Conservation (phyloP, 30 jellyfish, hydroid and myxozoan species). For the Haliclystus octoradiatus region DNA sequence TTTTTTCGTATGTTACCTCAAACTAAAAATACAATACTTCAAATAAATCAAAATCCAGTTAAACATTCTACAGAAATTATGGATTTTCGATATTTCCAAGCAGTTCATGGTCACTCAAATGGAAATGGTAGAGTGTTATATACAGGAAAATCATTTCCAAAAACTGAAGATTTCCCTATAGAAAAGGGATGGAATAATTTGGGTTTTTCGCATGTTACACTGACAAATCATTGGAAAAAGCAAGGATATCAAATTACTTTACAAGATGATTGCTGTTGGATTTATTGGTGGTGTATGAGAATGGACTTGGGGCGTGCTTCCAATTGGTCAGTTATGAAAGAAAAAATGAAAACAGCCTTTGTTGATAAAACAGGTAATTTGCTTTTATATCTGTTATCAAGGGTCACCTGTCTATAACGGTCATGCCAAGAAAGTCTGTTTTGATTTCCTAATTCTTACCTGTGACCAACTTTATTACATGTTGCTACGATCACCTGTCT, state of each 20-base stretch:
- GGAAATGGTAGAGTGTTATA: slow-evolving; percentile 70
- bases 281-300: slow-evolving; percentile 69
- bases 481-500: no score
- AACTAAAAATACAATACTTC: slow-evolving; percentile 54
- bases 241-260: slow-evolving; percentile 54
- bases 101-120: slow-evolving; percentile 91
- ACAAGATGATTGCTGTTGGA: slow-evolving; percentile 94
- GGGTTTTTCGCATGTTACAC: slow-evolving; percentile 28
- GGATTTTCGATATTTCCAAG: slow-evolving; percentile 69
- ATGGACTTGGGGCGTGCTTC: slow-evolving; percentile 66
- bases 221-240: slow-evolving; percentile 14
- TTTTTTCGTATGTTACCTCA: slow-evolving; percentile 70
- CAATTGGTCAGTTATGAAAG: slow-evolving; percentile 29
- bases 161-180: slow-evolving; percentile 22
- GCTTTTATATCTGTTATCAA: no score
- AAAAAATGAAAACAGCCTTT: slow-evolving; percentile 9
- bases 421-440: no score
- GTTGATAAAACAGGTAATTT: slow-evolving; percentile 61
- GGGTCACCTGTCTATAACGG: no score
- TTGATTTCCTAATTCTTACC: no score
- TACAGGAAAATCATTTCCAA: slow-evolving; percentile 71
- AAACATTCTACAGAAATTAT: slow-evolving; percentile 54
- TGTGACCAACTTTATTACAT: no score
- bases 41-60: slow-evolving; percentile 22
- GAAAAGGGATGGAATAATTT: slow-evolving; percentile 30